Evolutionary conservation across 1,140 invertebrate species (phyloP).

Genomic region (Drosophila orena): DNA sequence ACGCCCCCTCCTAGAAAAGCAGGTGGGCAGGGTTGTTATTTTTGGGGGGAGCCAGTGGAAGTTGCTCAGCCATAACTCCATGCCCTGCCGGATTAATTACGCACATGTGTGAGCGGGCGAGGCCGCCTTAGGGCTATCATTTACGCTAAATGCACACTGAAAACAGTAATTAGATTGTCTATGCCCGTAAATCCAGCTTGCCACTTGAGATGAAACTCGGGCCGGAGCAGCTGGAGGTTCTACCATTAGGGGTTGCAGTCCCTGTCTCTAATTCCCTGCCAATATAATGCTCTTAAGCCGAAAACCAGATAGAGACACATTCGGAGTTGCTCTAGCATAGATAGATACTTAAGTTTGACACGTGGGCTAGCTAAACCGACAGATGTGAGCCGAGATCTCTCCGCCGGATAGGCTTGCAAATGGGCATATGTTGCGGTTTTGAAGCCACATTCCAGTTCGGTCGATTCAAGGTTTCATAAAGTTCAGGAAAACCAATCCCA

Average conservation of each 20-base stretch:
- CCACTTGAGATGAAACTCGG: slow-evolving; percentile 37
- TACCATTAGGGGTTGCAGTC: slow-evolving; percentile 59
- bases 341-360: slow-evolving; percentile 15
- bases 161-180: slow-evolving; percentile 75
- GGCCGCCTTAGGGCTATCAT: slow-evolving; percentile 53
- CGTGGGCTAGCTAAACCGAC: slow-evolving; percentile 28
- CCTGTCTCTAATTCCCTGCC: slow-evolving; percentile 7
- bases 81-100: slow-evolving; percentile 40
- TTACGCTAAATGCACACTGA: slow-evolving; percentile 75
- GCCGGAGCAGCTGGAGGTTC: slow-evolving; percentile 31
- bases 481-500: slow-evolving; percentile 50
- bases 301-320: slow-evolving; percentile 42
- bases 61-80: slow-evolving; percentile 59
- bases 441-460: slow-evolving; percentile 10
- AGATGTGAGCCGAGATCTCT: slow-evolving; percentile 36
- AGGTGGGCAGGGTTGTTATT: slow-evolving; percentile 45
- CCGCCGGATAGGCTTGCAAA: slow-evolving; percentile 25
- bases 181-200: slow-evolving; percentile 55
- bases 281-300: slow-evolving; percentile 67
- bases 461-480: slow-evolving; percentile 52
- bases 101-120: slow-evolving; percentile 37
- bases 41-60: slow-evolving; percentile 23
- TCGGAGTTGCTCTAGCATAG: slow-evolving; percentile 9
- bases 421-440: slow-evolving; percentile 53
- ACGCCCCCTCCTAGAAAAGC: slow-evolving; percentile 29